Evolutionary conservation across 2,888 invertebrate genomes (phyloP), one percentile per base, ranked within the genome.

Genomic region (Lithophane leautieri): DNA sequence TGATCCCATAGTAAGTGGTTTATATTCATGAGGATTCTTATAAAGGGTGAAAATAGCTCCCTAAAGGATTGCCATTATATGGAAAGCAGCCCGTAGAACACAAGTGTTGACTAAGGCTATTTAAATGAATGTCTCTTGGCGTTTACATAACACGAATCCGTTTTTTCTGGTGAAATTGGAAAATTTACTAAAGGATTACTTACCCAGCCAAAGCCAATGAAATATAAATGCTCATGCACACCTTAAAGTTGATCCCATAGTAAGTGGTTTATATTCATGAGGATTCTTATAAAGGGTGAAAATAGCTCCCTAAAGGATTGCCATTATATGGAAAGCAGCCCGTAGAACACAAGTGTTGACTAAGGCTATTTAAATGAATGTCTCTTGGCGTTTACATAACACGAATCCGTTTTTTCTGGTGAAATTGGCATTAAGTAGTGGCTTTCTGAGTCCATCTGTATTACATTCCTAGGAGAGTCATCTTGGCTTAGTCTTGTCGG

Each of bases 341-440:
- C 40, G n/a, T 60, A 34, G 4, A 71, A n/a, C 11, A 62, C 4
- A 4, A 47, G 16, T 60, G 14, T 12, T 34, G 22, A 47, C 14
- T 61, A 34, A 8, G 47, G 28, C 0, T 6, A 42, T 12, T 67
- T 40, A 11, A 28, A 71, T 25, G 58, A 66, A 0, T 61, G n/a
- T 34, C 19, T 72, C 40, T 74, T 83, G 7, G 86, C 88, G 4
- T 87, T 87, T 19, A 85, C 22, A 65, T 87, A 86, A 73, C 78
- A 70, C 1, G 72, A 62, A 19, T 86, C 82, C 12, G 78, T 68
- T 47, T 44, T 58, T 2, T 69, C 50, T 4, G 34, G 0, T 47
- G 70, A 65, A 40, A 84, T 50, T 63, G 85, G 77, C 47, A 87
- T 6, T 54, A 88, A 16, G 22, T 87, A 87, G 0, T 84, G 54